These are phyloP conservation scores for Megaleporinus macrocephalus DNA, from an alignment of 2,113 vertebrate species.

Conservation along the genomic window DNA sequence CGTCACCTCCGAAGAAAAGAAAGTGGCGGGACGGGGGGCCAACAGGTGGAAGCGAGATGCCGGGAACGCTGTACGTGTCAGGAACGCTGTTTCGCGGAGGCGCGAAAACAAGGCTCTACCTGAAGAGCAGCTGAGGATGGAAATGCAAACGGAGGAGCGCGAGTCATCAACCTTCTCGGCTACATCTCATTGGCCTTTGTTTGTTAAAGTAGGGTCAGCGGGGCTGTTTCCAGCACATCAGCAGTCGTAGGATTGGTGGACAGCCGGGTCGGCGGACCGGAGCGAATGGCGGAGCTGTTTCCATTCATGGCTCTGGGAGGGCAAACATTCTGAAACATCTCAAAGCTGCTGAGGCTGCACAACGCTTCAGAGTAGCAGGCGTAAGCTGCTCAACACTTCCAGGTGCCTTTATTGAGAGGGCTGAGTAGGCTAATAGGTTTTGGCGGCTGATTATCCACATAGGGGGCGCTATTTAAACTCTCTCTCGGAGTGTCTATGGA, in stretches of 20 bases:
- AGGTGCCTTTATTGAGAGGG: too few species aligned
- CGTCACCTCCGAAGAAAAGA: not conserved
- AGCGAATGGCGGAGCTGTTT: not conserved
- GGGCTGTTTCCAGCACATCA: not conserved
- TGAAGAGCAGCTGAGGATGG: not conserved
- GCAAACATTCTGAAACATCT: not conserved
- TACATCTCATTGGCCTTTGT: conserved; percentile 29
- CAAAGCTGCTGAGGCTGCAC: not conserved
- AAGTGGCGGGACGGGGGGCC: not conserved
- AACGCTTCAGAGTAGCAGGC: not conserved
- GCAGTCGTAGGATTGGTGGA: not conserved
- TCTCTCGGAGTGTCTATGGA: too few species aligned
- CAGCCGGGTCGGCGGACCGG: not conserved
- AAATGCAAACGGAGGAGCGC: conserved; percentile 1
- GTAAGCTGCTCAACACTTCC: too few species aligned
- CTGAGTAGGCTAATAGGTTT: too few species aligned
- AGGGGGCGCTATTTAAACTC: too few species aligned
- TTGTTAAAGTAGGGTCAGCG: not conserved
- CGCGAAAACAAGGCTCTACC: not conserved
- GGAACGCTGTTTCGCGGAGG: not conserved
- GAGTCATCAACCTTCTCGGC: not conserved
- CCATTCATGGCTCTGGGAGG: not conserved
- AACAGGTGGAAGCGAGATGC: not conserved
- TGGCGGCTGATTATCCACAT: too few species aligned
- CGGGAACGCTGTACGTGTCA: not conserved